Conservation (phyloP, 2,113 vertebrate species). For the Carassius auratus region DNA sequence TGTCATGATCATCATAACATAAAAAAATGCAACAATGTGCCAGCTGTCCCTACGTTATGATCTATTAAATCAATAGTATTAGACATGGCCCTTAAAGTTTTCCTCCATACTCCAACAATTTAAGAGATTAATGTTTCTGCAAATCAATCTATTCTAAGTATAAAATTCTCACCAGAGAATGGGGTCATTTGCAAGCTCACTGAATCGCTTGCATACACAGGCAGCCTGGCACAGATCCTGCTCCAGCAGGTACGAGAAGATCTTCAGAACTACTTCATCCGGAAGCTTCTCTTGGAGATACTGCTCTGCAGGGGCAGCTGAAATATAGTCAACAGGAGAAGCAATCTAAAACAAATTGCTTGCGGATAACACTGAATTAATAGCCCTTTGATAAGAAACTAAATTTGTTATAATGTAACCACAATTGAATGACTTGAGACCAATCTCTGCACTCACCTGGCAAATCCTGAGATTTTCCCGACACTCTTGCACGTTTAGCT, state of each 20-base stretch:
- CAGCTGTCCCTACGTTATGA: too few species aligned
- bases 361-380: background rate
- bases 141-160: background rate
- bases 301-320: conserved; percentile 96
- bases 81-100: background rate
- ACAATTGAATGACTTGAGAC: background rate
- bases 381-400: background rate
- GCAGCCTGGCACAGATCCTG: conserved; percentile 97
- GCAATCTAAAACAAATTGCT: background rate
- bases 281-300: conserved; percentile 99
- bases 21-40: too few species aligned
- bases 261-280: conserved; percentile 98
- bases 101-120: background rate
- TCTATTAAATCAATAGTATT: background rate
- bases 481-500: conserved; percentile 97
- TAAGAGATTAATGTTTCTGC: background rate
- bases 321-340: conserved; percentile 33
- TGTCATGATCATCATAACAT: too few species aligned
- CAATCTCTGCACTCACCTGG: conserved; percentile 79
- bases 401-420: background rate
- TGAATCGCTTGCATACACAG: conserved; percentile 98
- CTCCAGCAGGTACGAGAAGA: conserved; percentile 97
- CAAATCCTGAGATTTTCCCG: conserved; percentile 94
- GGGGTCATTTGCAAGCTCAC: conserved; percentile 97
- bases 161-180: conserved; percentile 91